Percentiles rank a stretch among this genome's conserved stretches.
Evolutionary conservation across 2,113 vertebrate species (phyloP).

Genomic region (Bungarus multicinctus): DNA sequence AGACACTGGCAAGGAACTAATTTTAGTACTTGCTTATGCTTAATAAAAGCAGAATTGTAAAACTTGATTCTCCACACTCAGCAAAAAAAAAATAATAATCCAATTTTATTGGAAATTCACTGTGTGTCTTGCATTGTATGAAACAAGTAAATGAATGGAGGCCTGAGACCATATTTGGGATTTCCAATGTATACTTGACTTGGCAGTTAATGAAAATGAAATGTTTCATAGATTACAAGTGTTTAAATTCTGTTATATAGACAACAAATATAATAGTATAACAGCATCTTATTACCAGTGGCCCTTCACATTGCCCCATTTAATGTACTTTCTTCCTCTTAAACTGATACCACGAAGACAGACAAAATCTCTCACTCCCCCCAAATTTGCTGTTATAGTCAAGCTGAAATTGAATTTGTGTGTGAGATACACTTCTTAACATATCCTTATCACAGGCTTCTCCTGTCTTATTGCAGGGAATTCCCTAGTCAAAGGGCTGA

Average conservation of each 20-base stretch:
- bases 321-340: not conserved
- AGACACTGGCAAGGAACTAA: constrained; percentile 7
- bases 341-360: not conserved
- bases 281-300: not conserved
- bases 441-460: not conserved
- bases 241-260: not conserved
- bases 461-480: not conserved
- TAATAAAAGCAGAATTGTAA: constrained; percentile 42
- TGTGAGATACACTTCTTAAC: not conserved
- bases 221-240: not conserved
- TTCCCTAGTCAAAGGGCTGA: not conserved
- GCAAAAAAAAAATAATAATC: constrained; percentile 11
- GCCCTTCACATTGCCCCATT: not conserved
- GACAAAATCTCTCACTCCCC: not conserved
- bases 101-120: constrained; percentile 41
- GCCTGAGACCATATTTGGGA: constrained; percentile 53
- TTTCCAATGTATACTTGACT: constrained; percentile 64
- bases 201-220: constrained; percentile 38
- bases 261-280: not conserved
- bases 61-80: constrained; percentile 42
- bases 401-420: not conserved
- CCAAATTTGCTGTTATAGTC: not conserved
- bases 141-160: constrained; percentile 57
- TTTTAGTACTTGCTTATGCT: constrained; percentile 13
- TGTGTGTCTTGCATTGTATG: constrained; percentile 37